Base-by-base conservation (phyloP, 2,113 vertebrate species). In the Baryphthengus martii region DNA sequence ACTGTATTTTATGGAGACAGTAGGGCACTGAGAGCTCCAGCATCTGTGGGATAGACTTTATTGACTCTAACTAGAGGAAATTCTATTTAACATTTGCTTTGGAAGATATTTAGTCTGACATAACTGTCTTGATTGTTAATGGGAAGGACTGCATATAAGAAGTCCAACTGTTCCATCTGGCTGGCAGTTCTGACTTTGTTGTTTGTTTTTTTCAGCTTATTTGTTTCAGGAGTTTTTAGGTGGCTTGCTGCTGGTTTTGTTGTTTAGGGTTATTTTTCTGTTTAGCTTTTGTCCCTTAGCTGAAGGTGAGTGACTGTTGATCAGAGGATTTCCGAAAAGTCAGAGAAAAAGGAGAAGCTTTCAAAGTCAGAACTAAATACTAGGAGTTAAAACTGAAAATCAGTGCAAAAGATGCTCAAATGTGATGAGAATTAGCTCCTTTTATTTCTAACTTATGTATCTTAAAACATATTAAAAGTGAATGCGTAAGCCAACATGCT, bases 51-150 rank as follows among this genome's bases (percentile, higher is more conserved):
- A 25, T 93, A 97, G 55, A 33, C 6, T 88, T 90, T 71, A 33
- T 33, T 85, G 68, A 82, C 58, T 73, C 40, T 83, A 88, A 87
- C 20, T 53, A 72, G 45, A 58, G 14, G 20, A 59, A 90, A 88
- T 40, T 77, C 50, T 53, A 84, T 63, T 92, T 93, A 90, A 86
- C 47, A 81, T 89, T 91, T 85, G 29, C 55, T 83, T 82, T 80
- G 58, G 75, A 88, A 61, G 29, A 11, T 81, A 71, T 87, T 96
- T 96, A 95, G 90, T 90, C 85, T 92, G 77, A 31, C 71, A 25
- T 39, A 79, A 80, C 78, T 88, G 40, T 63, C 40, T 79, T 88
- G 71, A 59, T 40, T 78, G 71, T 73, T 88, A 88, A 63, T 56
- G 62, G 84, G 31, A 91, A 90, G 16, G 55, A 59, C 31, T 66